Conservation (phyloP, 2,797 vertebrate genomes). For the Hyperoplus immaculatus region DNA sequence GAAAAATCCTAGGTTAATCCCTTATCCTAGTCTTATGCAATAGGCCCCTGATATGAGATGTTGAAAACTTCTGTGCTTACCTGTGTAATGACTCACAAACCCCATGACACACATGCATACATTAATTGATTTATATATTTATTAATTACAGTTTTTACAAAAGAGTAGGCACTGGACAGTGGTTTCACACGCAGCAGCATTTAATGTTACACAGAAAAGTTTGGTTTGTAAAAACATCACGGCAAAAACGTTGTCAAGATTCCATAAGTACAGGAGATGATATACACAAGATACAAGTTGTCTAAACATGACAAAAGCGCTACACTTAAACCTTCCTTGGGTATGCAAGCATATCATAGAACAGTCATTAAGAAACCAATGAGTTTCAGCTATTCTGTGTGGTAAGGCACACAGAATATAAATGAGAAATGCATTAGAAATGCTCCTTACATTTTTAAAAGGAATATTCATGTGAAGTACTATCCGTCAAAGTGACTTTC, state of each 20-base stretch:
- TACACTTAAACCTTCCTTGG: not conserved
- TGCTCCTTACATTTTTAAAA: not conserved
- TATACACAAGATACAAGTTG: not conserved
- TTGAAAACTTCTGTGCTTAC: too few species aligned
- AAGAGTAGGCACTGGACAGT: not conserved
- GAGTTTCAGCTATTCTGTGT: not conserved
- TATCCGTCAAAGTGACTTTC: constrained; percentile 27
- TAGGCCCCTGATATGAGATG: not conserved
- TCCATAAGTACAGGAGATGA: constrained; percentile 23
- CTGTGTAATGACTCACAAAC: too few species aligned
- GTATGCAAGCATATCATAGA: not conserved
- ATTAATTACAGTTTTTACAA: not conserved
- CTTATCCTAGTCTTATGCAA: too few species aligned
- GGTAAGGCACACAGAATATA: not conserved
- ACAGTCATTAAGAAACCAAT: not conserved
- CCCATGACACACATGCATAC: too few species aligned
- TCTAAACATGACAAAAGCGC: constrained; percentile 12
- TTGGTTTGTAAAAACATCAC: constrained; percentile 16
- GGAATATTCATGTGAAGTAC: not conserved
- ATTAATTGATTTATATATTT: too few species aligned
- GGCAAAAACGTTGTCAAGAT: constrained; percentile 15
- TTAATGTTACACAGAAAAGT: constrained; percentile 14
- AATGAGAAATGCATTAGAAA: not conserved
- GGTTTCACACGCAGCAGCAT: not conserved
- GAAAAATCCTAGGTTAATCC: too few species aligned